Evolutionary conservation across 2,797 vertebrate genomes (phyloP), one percentile per base, ranked within the genome.

Genomic region (Peromyscus eremicus): DNA sequence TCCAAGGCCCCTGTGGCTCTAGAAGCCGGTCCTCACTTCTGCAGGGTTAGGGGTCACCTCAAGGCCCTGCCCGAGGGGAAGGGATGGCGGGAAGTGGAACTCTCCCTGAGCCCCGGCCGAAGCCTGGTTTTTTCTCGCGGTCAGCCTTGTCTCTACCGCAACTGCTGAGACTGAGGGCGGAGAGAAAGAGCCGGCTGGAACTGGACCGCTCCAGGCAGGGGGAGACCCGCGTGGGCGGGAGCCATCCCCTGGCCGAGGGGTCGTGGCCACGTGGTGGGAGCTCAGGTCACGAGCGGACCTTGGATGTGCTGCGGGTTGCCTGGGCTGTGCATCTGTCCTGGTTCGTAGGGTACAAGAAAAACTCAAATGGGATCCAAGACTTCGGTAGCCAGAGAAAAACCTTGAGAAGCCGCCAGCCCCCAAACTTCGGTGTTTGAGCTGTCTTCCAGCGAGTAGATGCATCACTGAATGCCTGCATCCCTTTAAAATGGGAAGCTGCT

Each of bases 341-440:
- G 0, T 49, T 46, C 43, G n/a, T 84, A 9, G 9, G 6, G 40
- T 70, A 32, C 3, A 89, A 84, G 70, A 84, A 66, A 95, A 91
- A 87, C 57, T 68, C 92, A 40, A 88, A 94, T 82, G 40, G 70
- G n/a, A 62, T 70, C 34, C 55, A 66, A 60, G 46, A 73, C 89
- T 87, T 60, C 29, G 21, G 46, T 79, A 95, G 17, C 13, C 77
- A 76, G 82, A 73, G 62, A 62, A 71, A 71, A 70, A 90, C n/a
- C 12, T 19, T 19, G 52, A 83, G 64, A 96, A 84, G 46, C 80
- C 90, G 75, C 49, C 29, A 76, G 79, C 46, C n/a, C 89, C 40
- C 3, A n/a, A 81, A 75, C 86, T 64, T 86, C 32, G 55, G 64
- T 40, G 70, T 95, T 80, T n/a, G 66, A 43, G 57, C 34, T 64